Evolutionary conservation across 2,113 vertebrate genomes (phyloP), one percentile per base, ranked within the genome.

Genomic region (Gobiocypris rarus): DNA sequence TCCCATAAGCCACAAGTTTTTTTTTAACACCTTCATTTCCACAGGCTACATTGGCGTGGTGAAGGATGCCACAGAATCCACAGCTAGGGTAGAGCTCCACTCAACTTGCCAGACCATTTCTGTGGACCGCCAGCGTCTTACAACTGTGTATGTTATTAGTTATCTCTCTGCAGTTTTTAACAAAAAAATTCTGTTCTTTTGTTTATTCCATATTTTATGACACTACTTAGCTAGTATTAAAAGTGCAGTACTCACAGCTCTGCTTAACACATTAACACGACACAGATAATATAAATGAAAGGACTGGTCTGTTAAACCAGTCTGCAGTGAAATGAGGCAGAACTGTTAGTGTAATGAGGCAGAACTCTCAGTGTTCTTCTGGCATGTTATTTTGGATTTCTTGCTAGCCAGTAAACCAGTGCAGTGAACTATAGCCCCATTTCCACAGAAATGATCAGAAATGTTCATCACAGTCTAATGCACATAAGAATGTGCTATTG

Each of bases 91-190:
- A 73, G 97, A 98, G 90, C 94, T 98, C 73, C 97, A 98, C 88
- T 98, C 97, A 24, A 98, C 97, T 41, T 99, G 97, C 88, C 97
- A 99, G 94, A 99, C 97, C 79, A 99, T 99, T 92, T 99, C 97
- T 0, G 97, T 99, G 81, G 97, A 99, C 90, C 87, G 97, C 0
- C 97, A 98, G 91, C 94, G 96, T 3, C 89, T 98, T 10, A 97
- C 97, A 48, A 96, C 96, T 0, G 96, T 97, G 97, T 98, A 91
- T 1, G 94, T 84, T 0, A 15, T 86, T 41, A 34, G n/a, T 24
- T 3, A 28, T 54, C 52, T 3, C 9, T 26, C n/a, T 61, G 58
- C n/a, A 5, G 22, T 26, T 61, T 61, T 61, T 26, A 61, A 11
- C n/a, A 59, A 10, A 24, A 4, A 26, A 13, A 22, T 17, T 22